Percentiles rank a stretch among this genome's conserved stretches.
Conservation (phyloP, 2,113 vertebrate genomes). For the Drymodes brunneopygia region DNA sequence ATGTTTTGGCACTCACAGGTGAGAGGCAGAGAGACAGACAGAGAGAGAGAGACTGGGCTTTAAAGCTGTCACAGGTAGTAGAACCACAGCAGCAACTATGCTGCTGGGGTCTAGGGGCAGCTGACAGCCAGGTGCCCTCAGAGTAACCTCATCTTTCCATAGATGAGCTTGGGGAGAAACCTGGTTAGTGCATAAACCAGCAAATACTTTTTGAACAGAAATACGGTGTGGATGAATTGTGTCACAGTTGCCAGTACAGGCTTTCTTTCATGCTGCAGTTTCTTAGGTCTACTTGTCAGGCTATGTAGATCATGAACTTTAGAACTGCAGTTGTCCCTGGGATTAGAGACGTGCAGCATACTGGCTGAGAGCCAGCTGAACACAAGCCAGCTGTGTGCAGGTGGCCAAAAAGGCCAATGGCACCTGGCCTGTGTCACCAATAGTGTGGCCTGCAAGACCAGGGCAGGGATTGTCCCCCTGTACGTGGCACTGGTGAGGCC, state of each 20-base stretch:
- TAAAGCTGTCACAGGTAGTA: not conserved
- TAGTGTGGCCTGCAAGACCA: not conserved
- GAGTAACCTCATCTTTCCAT: not conserved
- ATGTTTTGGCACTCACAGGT: not conserved
- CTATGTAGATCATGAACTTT: not conserved
- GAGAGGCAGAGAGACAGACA: not conserved
- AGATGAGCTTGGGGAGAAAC: not conserved
- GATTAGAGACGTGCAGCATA: not conserved
- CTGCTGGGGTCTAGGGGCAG: not conserved
- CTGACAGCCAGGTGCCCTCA: not conserved
- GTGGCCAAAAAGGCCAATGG: not conserved
- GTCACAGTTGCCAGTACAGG: not conserved
- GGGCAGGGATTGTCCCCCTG: rapidly evolving
- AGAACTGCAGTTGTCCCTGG: not conserved
- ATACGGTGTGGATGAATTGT: rapidly evolving
- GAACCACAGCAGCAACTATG: not conserved
- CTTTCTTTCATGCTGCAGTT: not conserved
- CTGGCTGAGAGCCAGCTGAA: not conserved
- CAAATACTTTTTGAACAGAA: not conserved
- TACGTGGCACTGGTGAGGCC: rapidly evolving
- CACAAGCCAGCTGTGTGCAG: not conserved
- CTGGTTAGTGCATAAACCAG: not conserved
- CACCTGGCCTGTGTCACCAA: not conserved
- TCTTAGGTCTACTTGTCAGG: not conserved
- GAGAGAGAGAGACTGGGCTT: not conserved